Percentiles rank a stretch among this genome's conserved stretches.
Evolutionary conservation across 1,140 invertebrate genomes (phyloP).

Genomic region (Mylabris phalerata): DNA sequence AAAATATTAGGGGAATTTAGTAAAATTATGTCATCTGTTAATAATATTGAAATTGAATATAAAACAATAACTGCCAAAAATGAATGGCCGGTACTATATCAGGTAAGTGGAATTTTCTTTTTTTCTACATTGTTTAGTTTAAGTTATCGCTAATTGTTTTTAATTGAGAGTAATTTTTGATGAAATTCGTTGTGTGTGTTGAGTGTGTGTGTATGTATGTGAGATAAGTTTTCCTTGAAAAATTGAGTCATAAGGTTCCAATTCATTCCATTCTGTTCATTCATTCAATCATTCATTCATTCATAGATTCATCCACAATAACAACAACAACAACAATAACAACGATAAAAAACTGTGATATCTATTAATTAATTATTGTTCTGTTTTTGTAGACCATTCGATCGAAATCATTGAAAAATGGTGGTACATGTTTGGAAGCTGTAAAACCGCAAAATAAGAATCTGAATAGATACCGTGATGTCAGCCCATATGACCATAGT

Average conservation of each 20-base stretch:
- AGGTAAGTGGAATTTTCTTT: slow-evolving; percentile 47
- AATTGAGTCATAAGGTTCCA: too few relatives aligned
- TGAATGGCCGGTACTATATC: slow-evolving; percentile 58
- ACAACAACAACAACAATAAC: background rate
- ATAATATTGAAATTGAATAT: slow-evolving; percentile 61
- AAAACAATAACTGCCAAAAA: slow-evolving; percentile 54
- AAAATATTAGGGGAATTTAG: background rate
- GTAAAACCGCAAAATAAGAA: slow-evolving; percentile 71
- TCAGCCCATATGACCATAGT: slow-evolving; percentile 91
- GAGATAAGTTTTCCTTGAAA: too few relatives aligned
- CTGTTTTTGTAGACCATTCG: slow-evolving; percentile 53
- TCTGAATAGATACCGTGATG: slow-evolving; percentile 90
- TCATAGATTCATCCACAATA: background rate
- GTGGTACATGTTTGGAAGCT: slow-evolving; percentile 67
- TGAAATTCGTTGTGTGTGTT: slow-evolving; percentile 1
- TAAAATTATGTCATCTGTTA: slow-evolving; percentile 38
- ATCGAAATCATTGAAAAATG: slow-evolving; percentile 52
- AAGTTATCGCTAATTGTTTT: too few relatives aligned
- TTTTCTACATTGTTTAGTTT: too few relatives aligned
- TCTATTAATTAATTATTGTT: background rate
- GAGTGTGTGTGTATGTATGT: too few relatives aligned
- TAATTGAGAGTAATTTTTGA: slow-evolving; percentile 1
- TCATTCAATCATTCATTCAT: slow-evolving; percentile 3
- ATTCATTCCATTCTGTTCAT: too few relatives aligned
- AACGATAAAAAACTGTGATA: background rate